Evolutionary conservation across 1,140 invertebrate species (phyloP).

Genomic region (Caenorhabditis latens): DNA sequence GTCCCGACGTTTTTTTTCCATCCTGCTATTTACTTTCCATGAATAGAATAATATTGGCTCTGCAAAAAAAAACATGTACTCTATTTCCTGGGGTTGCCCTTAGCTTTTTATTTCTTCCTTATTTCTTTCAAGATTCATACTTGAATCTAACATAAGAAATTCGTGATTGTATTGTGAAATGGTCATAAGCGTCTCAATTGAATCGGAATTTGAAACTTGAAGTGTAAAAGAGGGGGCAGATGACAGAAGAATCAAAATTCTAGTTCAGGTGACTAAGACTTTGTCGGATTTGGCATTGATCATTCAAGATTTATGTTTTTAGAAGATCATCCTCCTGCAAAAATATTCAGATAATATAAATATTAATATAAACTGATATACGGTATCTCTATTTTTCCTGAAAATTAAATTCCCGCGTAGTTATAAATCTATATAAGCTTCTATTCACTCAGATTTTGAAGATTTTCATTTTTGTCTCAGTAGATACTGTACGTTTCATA

Average conservation of each 20-base stretch:
- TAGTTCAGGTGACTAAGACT: not conserved
- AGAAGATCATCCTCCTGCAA: too few species aligned
- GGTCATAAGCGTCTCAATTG: not conserved
- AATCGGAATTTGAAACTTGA: not conserved
- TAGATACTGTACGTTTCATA: too few species aligned
- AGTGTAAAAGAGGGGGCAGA: not conserved
- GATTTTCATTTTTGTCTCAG: too few species aligned
- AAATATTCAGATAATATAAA: too few species aligned
- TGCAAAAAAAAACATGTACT: not conserved
- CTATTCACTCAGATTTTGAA: too few species aligned
- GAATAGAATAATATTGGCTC: slow-evolving; percentile 29
- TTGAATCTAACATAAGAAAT: too few species aligned
- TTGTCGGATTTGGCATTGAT: not conserved
- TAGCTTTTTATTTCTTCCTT: not conserved
- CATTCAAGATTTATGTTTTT: too few species aligned
- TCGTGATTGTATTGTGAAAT: not conserved
- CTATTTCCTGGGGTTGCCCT: not conserved
- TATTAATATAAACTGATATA: too few species aligned
- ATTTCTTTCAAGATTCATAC: too few species aligned
- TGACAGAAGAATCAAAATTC: not conserved
- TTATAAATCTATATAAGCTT: too few species aligned
- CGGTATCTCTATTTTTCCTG: too few species aligned
- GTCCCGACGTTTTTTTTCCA: not conserved
- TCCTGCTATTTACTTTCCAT: slow-evolving; percentile 25
- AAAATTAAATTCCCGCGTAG: too few species aligned